Conservation (phyloP, 2,888 invertebrate genomes). For the Ferdinandea cuprea region DNA sequence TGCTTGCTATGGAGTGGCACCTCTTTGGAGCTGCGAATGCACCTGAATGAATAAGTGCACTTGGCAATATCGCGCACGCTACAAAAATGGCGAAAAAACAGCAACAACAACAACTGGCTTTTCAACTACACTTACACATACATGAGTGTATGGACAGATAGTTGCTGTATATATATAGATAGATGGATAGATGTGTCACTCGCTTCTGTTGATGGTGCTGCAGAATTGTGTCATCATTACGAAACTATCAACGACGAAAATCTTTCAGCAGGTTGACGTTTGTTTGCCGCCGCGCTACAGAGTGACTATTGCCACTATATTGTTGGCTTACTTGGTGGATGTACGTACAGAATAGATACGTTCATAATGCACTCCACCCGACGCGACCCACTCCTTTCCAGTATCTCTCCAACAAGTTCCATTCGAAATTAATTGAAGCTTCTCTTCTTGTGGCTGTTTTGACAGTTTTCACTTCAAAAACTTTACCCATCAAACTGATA, state of each 20-base stretch:
- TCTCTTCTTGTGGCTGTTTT: slow-evolving; percentile 40
- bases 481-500: slow-evolving; percentile 7
- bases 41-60: slow-evolving; percentile 68
- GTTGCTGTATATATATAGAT: neutral
- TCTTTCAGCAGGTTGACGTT: slow-evolving; percentile 46
- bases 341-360: neutral
- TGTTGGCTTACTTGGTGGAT: neutral
- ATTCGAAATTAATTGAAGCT: slow-evolving; percentile 50
- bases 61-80: slow-evolving; percentile 45
- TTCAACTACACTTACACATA: slow-evolving; percentile 48
- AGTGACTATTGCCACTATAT: neutral
- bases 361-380: neutral
- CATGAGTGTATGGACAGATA: slow-evolving; percentile 15
- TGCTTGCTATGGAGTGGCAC: neutral
- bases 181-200: slow-evolving; percentile 39
- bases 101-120: slow-evolving; percentile 46
- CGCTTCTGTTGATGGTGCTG: slow-evolving; percentile 8
- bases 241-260: slow-evolving; percentile 58
- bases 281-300: slow-evolving; percentile 42
- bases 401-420: slow-evolving; percentile 2
- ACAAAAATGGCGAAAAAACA: slow-evolving; percentile 13
- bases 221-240: slow-evolving; percentile 70
- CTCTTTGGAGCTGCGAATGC: slow-evolving; percentile 38
- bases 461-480: slow-evolving; percentile 50
- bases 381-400: neutral